A percentile compares a stretch with the other conserved stretches of the same genome.
phyloP scores from a whole-genome alignment of 2,113 vertebrate species.

The Notiomystis cincta region DNA sequence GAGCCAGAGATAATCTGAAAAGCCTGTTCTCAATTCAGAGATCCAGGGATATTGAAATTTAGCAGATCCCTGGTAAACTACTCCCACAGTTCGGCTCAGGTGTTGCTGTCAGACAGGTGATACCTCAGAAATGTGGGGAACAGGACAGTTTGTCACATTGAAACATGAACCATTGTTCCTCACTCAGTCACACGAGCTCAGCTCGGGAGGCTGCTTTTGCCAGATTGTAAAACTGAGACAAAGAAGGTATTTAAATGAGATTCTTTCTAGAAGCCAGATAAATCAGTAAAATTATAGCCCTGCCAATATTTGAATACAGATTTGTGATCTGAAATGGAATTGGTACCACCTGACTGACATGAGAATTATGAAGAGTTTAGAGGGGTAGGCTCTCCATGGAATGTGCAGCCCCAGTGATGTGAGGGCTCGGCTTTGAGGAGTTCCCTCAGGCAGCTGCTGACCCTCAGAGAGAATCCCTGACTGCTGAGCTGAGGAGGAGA shows the following conservation, averaged over 20 bases:
- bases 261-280: neutral
- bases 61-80: neutral
- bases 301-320: neutral
- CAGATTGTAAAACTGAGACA: neutral
- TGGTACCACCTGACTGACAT: neutral
- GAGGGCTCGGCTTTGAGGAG: neutral
- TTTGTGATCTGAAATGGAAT: neutral
- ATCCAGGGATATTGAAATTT: neutral
- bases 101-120: neutral
- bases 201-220: neutral
- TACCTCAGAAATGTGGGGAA: neutral
- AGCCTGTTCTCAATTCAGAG: neutral
- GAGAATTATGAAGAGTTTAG: neutral
- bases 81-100: neutral
- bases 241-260: neutral
- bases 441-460: neutral
- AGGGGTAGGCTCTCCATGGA: neutral
- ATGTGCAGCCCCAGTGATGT: neutral
- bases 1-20: neutral
- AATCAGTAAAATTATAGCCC: neutral
- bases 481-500: neutral
- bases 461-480: neutral
- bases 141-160: neutral
- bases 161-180: neutral
- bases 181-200: neutral